Base-by-base conservation (phyloP, 1,140 invertebrate species). In the Lutraria rhynchaena region DNA sequence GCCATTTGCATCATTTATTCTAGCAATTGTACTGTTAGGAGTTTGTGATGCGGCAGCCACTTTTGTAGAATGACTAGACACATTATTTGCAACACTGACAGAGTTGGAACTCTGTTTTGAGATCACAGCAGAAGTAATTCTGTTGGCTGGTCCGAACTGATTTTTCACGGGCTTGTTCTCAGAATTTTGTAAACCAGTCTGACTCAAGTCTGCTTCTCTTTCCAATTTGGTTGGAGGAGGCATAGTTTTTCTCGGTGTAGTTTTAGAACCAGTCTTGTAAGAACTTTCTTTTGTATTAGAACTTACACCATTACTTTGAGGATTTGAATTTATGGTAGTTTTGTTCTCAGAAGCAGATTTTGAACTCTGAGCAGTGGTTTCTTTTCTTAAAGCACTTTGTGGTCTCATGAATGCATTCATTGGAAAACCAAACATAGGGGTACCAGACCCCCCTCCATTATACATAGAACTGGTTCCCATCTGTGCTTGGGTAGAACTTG, bases 361-460 rank as follows among this genome's bases (percentile, higher is more conserved):
- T 29, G 63, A 37, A 46, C 37, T 29, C 31, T 53, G n/a, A 44
- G 55, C 19, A 49, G 61, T 35, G 44, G 46, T 55, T 57, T 83
- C 84, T 75, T 85, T 85, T 67, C 75, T 75, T 49, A 85, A 71
- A 27, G 85, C 88, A 85, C 89, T 90, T 71, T 87, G 83, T 55
- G 90, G 90, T 31, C 90, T 81, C 87, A 91, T 87, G 57, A 91
- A 91, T 15, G 89, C 83, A 65, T 91, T 91, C 13, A 85, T 84
- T 51, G 88, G 88, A 63, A 87, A 83, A 24, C 74, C 53, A 19
- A 74, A 77, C 74, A 83, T 61, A 27, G 83, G 74, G 3, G 83
- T 70, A 9, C 67, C 69, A 27, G 60, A 37, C 7, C 55, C n/a
- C 27, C 61, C 60, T 58, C 35, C 44, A 27, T 77, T 65, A 19